These are phyloP conservation scores for Brienomyrus longianalis DNA, from an alignment of 2,113 vertebrate genomes.

Conservation along the genomic window DNA sequence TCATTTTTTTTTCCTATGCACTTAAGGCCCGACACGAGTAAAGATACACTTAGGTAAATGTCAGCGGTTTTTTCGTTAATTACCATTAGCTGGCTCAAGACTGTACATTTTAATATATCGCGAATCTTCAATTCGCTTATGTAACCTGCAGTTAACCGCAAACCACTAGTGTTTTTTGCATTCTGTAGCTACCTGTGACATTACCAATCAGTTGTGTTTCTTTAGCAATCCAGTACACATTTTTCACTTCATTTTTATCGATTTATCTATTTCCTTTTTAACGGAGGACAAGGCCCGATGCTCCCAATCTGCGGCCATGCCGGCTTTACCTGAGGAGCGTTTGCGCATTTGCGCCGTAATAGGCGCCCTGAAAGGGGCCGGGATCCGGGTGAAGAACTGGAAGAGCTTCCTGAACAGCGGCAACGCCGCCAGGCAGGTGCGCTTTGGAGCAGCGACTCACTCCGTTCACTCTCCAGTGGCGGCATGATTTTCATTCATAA, in stretches of 20 bases:
- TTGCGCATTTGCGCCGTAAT: slow-evolving; percentile 37
- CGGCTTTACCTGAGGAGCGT: slow-evolving; percentile 28
- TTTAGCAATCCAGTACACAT: not conserved
- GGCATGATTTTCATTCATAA: not conserved
- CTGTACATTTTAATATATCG: not conserved
- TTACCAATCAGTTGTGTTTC: not conserved
- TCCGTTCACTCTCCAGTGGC: not conserved
- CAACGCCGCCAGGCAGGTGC: slow-evolving; percentile 16
- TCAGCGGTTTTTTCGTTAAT: not conserved
- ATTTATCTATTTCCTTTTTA: not conserved
- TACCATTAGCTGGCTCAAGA: not conserved
- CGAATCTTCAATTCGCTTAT: not conserved
- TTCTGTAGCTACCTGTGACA: not conserved
- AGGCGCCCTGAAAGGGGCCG: slow-evolving; percentile 35
- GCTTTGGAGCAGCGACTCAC: not conserved
- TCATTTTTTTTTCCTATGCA: not conserved
- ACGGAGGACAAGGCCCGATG: not conserved
- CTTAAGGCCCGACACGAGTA: not conserved
- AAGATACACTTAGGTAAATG: not conserved
- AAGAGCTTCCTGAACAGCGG: slow-evolving; percentile 33
- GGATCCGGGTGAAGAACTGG: slow-evolving; percentile 45
- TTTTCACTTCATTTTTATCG: not conserved
- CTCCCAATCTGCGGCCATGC: slow-evolving; percentile 15
- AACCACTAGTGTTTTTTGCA: not conserved
- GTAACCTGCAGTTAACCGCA: not conserved